Conservation (phyloP, 1,140 invertebrate genomes). For the Bombus polaris region DNA sequence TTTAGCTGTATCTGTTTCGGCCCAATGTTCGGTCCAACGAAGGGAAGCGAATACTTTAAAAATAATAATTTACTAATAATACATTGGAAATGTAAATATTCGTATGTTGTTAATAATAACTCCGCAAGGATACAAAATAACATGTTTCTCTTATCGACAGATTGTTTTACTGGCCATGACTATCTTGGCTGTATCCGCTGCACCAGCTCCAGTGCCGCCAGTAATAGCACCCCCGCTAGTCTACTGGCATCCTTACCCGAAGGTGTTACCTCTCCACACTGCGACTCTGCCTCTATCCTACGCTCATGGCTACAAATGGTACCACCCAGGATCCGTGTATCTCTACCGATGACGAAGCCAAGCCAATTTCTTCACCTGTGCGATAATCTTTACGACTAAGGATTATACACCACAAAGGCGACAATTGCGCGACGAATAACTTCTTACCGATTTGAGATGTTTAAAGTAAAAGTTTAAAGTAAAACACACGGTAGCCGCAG, state of each 20-base stretch:
- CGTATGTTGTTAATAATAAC: no score
- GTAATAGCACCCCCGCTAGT: constrained; percentile 32
- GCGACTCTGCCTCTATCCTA: constrained; percentile 54
- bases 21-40: no score
- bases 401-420: background rate
- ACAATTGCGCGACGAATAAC: constrained; percentile 19
- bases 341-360: constrained; percentile 22
- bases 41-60: no score
- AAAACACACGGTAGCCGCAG: background rate
- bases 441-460: constrained; percentile 23
- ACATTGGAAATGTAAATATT: no score
- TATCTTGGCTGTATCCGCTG: constrained; percentile 26
- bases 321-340: constrained; percentile 55
- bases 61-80: no score
- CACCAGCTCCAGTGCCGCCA: constrained; percentile 45
- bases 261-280: constrained; percentile 55
- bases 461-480: background rate
- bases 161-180: constrained; percentile 43
- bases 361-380: no score
- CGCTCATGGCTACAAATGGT: constrained; percentile 52
- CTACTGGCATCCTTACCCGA: constrained; percentile 58
- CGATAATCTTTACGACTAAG: background rate
- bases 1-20: no score
- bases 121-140: background rate
- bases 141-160: constrained; percentile 27